Evolutionary conservation across 2,888 invertebrate genomes (phyloP), one percentile per base, ranked within the genome.

Genomic region (Megaustenia siamemsis): DNA sequence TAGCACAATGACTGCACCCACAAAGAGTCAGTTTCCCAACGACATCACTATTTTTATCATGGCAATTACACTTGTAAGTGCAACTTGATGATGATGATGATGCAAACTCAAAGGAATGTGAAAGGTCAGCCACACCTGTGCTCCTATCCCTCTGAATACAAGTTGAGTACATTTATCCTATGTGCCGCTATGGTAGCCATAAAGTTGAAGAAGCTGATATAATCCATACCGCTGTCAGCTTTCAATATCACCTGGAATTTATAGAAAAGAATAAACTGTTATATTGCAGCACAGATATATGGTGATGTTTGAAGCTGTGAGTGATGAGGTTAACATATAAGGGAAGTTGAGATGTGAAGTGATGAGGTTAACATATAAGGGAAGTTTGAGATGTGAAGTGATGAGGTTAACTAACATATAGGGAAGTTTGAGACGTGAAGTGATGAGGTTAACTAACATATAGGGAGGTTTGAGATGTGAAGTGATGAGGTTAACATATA

Each of bases 151-250:
- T 15, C 40, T 8, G 45, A 45, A 28, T 77, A 83, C 49, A 32
- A 15, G 32, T 63, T 3, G 28, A 88, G 45, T 24, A 86, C 83
- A 21, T 35, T 32, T 12, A 87, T 68, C 82, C 92, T 88, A 75
- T 90, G 88, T 18, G 75, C 69, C 4, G 91, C 90, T 43, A 93
- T 90, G 1, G 87, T 86, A 43, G 86, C 83, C 83, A 93, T 85
- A 79, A 93, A 90, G 10, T 88, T 85, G 69, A 89, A 90, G 85
- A 93, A 93, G 63, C 91, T 92, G 15, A 49, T 80, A 86, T 88
- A 93, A 84, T 93, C 89, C 32, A 93, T 91, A 12, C 93, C 93
- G 84, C 89, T 89, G 86, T 88, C 89, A 10, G 93, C 93, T 86
- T 91, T 92, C 78, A 93, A 87, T 38, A 93, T 92, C 82, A 91